phyloP scores from a whole-genome alignment of 2,797 vertebrate genomes.

The Ctenopoma kingsleyae region DNA sequence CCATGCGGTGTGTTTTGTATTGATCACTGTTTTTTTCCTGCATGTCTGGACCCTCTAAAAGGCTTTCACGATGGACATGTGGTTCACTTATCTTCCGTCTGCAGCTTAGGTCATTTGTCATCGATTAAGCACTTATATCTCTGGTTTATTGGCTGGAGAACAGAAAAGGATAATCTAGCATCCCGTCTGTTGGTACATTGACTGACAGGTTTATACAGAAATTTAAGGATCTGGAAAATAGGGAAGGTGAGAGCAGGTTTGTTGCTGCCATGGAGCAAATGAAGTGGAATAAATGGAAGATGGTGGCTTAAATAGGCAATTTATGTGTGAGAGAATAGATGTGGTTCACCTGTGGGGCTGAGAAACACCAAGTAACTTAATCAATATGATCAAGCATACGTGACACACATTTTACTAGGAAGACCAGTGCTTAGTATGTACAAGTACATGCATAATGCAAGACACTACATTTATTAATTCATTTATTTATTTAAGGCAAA shows the following conservation, averaged over 20 bases:
- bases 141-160: slow-evolving; percentile 33
- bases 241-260: slow-evolving; percentile 12
- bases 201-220: slow-evolving; percentile 19
- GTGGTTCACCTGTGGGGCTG: not conserved
- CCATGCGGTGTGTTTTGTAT: slow-evolving; percentile 34
- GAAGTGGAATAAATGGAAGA: slow-evolving; percentile 26
- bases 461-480: not conserved
- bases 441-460: not conserved
- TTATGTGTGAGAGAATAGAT: slow-evolving; percentile 25
- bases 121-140: slow-evolving; percentile 48
- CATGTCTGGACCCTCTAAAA: slow-evolving; percentile 17
- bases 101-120: slow-evolving; percentile 30
- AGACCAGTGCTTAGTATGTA: slow-evolving; percentile 1
- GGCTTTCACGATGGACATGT: slow-evolving; percentile 14
- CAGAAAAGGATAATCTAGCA: slow-evolving; percentile 21
- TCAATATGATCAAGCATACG: not conserved
- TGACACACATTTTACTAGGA: not conserved
- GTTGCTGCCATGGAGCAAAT: slow-evolving; percentile 32
- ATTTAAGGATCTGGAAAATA: slow-evolving; percentile 26
- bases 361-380: slow-evolving; percentile 3
- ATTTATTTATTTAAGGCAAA: not conserved
- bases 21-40: slow-evolving; percentile 31
- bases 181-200: not conserved
- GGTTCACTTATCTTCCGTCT: slow-evolving; percentile 37
- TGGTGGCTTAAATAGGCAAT: slow-evolving; percentile 28